Base-by-base conservation (phyloP, 2,797 vertebrate species). In the Caiman crocodilus region DNA sequence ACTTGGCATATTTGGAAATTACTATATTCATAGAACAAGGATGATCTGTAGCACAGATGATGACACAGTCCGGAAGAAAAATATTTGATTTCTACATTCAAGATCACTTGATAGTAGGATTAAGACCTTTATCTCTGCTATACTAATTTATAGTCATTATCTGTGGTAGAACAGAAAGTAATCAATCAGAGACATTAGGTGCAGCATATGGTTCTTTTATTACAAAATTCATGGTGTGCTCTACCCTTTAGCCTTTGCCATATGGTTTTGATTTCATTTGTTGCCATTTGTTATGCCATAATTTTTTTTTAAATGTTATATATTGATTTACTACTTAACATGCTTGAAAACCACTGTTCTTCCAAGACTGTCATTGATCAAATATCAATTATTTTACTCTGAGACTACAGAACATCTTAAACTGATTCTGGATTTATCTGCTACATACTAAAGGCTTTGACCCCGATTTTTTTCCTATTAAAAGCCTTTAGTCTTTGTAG, bases 201-300 rank as follows among this genome's bases (percentile, higher is more conserved):
- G 76, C 79, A 71, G 75, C 88, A 76, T 95, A 95, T 96, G 94
- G 94, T 94, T 94, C 30, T 88, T 42, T 81, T 87, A 23, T 94
- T 91, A 95, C 93, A 91, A 95, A 97, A 96, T 95, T 92, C 74
- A 89, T 92, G 83, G 95, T 92, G 88, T 5, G 5, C 10, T 93
- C 76, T 94, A 65, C 87, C 75, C 83, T 94, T 95, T 96, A 94
- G 90, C 90, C 93, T 95, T 79, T 71, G 11, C 95, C 92, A 94
- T 94, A 91, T 94, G 95, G 89, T 91, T 96, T 96, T 93, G 85
- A 94, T 96, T 93, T 90, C 82, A 91, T 97, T 95, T 85, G 60
- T 84, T 96, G 73, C 75, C 56, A 87, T 96, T 97, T 96, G 79
- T 94, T 96, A 94, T 95, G 87, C 87, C 14, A 63, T 16, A 60